Base-by-base conservation (phyloP, 2,797 vertebrate species). In the Chaenodraco wilsoni region DNA sequence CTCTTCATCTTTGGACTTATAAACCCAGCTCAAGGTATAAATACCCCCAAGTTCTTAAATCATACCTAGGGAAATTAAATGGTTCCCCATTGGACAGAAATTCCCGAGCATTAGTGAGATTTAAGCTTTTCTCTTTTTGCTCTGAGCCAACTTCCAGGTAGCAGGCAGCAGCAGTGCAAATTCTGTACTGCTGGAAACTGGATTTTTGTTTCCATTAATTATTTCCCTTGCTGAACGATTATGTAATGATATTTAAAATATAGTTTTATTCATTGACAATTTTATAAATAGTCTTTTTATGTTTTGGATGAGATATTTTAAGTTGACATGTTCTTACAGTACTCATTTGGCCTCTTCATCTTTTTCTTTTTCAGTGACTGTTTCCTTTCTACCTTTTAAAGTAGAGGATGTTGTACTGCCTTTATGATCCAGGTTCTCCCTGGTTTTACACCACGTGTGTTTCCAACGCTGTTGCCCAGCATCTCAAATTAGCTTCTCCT, bases 401-500 rank as follows among this genome's bases (percentile, higher is more conserved):
- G 43, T 9, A 21, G 27, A 64, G 46, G 23, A 72, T 69, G 21
- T 9, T 57, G 31, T 65, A 45, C 78, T 76, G 65, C 60, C 6
- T 27, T 64, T 63, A 74, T 76, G 55, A 76, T 71, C 40, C 13
- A 58, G 63, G 64, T 69, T 80, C 51, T 64, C 71, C 44, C 55
- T 63, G 57, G 23, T 76, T 83, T 76, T 72, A 16, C 37, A 83
- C 65, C 82, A 69, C 60, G 81, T 86, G 70, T 84, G 78, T 88
- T 88, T 89, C 82, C 86, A 78, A 49, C 62, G 72, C 80, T 71
- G 72, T 74, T 85, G 83, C 84, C 87, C 84, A 76, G 82, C 78
- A 64, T 91, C 88, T 83, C 88, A 91, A 93, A 90, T 92, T 91
- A 92, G 90, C 78, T 66, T 81, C 69, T 82, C 62, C 84, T 88